Percentiles rank a stretch among this genome's conserved stretches.
phyloP scores from a whole-genome alignment of 2,888 invertebrate genomes.

The Drosophila prolongata region DNA sequence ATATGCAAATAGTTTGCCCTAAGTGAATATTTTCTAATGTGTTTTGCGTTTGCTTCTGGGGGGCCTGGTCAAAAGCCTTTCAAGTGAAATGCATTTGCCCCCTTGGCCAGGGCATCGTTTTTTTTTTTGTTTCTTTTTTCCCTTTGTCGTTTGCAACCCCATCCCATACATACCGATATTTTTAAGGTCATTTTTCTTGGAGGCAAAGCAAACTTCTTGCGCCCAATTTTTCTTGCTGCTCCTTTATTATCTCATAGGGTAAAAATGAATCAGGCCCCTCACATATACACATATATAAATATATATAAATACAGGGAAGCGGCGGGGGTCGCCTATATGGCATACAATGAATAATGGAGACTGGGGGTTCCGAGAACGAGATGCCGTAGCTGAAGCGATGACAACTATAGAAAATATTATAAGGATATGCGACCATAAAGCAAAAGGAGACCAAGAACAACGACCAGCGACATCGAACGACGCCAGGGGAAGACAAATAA shows the following conservation, averaged over 20 bases:
- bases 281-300: background rate
- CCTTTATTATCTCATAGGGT: constrained; percentile 32
- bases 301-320: background rate
- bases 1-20: constrained; percentile 39
- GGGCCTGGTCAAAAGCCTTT: constrained; percentile 22
- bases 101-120: constrained; percentile 2
- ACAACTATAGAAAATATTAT: constrained; percentile 81
- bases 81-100: constrained; percentile 35
- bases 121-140: background rate
- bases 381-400: constrained; percentile 56
- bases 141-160: too few relatives aligned
- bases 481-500: constrained; percentile 70
- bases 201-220: constrained; percentile 28
- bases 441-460: constrained; percentile 46
- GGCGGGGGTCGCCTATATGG: background rate
- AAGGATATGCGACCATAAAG: constrained; percentile 81
- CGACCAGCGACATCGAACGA: constrained; percentile 13
- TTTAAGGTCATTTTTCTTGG: constrained; percentile 44
- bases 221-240: constrained; percentile 16
- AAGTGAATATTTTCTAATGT: constrained; percentile 29
- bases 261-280: constrained; percentile 34
- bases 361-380: constrained; percentile 11
- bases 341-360: constrained; percentile 52
- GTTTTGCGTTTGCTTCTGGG: constrained; percentile 4
- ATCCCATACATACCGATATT: constrained; percentile 1